Evolutionary conservation across 2,888 invertebrate genomes (phyloP), one percentile per base, ranked within the genome.

Genomic region (Odontomyia ornata): DNA sequence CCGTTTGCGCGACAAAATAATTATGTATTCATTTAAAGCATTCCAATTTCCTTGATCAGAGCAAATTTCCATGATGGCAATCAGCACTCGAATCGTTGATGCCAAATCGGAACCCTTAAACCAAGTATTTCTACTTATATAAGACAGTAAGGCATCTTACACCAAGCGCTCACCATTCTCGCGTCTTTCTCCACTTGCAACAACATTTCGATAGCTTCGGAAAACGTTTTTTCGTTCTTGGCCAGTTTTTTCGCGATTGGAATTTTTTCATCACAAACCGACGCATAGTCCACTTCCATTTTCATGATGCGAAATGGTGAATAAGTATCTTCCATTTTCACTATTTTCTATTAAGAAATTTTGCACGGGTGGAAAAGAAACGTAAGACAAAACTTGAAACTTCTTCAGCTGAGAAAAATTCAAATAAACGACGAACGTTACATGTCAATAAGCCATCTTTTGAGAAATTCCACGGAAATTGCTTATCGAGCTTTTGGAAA

Each of bases 261-360:
- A 79, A 98, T 92, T 86, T 96, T 96, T 81, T 94, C 93, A 87
- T 97, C 96, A 83, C 97, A 97, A 79, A 93, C 93, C 56, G 91
- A 89, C 83, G 92, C 92, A 85, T 96, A 97, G 86, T 98, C 97
- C 78, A 96, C 94, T 88, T 98, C 95, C 94, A 95, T 95, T 87
- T 94, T 71, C 5, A 71, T 71, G 25, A 71, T 71, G 9, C 71
- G 47, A 27, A 71, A 71, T 7, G 71, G 71, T 1, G 71, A 71
- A 27, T 47, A 71, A 1, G 47, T 7, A 27, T 71, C 71, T 28
- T 71, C 47, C 71, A 71, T 71, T 47, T 43, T 67, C n/a, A 52
- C 52, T 9, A 52, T 9, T 52, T 52, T 36, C 36, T n/a, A n/a
- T n/a, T n/a, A n/a, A n/a, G 36, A 36, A 36, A 36, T 36, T 36